These are phyloP conservation scores for Rhodeus uyekii DNA, from an alignment of 2,797 vertebrate genomes.

Conservation along the genomic window DNA sequence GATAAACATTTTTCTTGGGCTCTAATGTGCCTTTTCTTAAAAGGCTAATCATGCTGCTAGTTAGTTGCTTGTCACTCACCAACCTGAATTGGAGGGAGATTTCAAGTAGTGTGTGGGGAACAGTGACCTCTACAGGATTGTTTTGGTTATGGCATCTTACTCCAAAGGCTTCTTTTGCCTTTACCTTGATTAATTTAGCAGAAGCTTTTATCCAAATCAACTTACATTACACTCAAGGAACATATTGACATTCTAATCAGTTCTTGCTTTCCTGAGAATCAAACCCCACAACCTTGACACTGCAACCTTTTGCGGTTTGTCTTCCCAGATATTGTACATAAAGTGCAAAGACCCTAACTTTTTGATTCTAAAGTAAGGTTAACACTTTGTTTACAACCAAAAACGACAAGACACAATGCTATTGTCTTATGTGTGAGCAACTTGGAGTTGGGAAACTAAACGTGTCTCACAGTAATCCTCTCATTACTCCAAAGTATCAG, in stretches of 20 bases:
- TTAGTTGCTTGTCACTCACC: background rate
- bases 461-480: constrained; percentile 16
- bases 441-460: constrained; percentile 16
- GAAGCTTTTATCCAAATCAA: too few species aligned
- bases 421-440: background rate
- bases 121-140: constrained; percentile 34
- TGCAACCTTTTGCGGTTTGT: too few species aligned
- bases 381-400: constrained; percentile 1
- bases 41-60: background rate
- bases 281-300: too few species aligned
- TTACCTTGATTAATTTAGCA: too few species aligned
- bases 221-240: too few species aligned
- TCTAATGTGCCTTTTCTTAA: background rate
- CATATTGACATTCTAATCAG: too few species aligned
- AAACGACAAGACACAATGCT: background rate
- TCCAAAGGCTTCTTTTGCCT: background rate
- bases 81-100: background rate
- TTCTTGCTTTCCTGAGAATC: too few species aligned
- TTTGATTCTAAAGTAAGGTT: background rate
- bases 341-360: background rate
- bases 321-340: background rate
- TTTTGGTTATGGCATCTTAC: background rate
- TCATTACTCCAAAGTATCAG: constrained; percentile 31
- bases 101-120: constrained; percentile 18
- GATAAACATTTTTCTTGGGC: background rate